Conservation (phyloP, 2,113 vertebrate species). For the Aegithalos caudatus region DNA sequence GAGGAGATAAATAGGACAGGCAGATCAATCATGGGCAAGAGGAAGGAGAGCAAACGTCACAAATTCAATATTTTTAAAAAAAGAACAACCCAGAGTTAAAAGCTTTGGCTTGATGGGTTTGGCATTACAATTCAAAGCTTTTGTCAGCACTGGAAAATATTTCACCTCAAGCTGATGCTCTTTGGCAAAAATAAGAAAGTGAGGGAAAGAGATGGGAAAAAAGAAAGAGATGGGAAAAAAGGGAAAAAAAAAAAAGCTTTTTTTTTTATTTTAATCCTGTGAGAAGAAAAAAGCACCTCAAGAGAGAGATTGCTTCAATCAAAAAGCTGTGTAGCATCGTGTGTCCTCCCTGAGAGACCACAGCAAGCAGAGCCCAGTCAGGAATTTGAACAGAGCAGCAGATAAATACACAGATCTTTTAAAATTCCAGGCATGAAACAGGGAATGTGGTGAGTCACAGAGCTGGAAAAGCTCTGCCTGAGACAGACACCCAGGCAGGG, state of each 20-base stretch:
- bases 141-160: slow-evolving; percentile 56
- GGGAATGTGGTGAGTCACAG: not conserved
- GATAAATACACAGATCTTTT: not conserved
- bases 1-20: not conserved
- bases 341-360: not conserved
- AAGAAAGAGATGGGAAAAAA: not conserved
- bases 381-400: not conserved
- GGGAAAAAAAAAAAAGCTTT: not conserved
- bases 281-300: not conserved
- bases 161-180: slow-evolving; percentile 56
- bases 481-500: rapidly evolving
- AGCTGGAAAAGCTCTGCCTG: not conserved
- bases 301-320: slow-evolving; percentile 24
- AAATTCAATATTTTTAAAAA: slow-evolving; percentile 22
- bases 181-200: slow-evolving; percentile 37
- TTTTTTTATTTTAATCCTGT: not conserved
- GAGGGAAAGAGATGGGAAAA: not conserved
- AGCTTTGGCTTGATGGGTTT: slow-evolving; percentile 25
- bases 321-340: not conserved
- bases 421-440: not conserved
- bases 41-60: not conserved
- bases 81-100: slow-evolving; percentile 46
- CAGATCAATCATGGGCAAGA: slow-evolving; percentile 1
- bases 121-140: slow-evolving; percentile 51
- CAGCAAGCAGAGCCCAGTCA: not conserved